A percentile compares a stretch with the other conserved stretches of the same genome.
phyloP scores from a whole-genome alignment of 2,797 vertebrate species.

The Peromyscus eremicus region DNA sequence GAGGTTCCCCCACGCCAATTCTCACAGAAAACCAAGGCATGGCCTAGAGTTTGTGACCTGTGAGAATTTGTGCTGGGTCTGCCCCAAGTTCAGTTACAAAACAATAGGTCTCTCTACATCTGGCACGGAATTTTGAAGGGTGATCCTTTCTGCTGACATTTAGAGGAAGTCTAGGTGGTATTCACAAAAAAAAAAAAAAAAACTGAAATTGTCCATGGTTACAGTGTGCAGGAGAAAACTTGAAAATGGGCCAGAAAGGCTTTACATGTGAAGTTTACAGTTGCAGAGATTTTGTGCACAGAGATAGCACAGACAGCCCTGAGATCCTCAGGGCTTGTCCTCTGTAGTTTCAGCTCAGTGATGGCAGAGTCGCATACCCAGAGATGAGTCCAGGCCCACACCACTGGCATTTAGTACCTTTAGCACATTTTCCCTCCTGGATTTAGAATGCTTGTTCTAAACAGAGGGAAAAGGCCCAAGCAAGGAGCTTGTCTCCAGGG shows the following conservation, averaged over 20 bases:
- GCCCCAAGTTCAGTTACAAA: background rate
- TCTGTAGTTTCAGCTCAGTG: background rate
- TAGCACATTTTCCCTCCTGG: background rate
- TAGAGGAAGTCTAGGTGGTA: background rate
- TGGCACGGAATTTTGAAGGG: background rate
- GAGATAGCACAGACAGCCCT: background rate
- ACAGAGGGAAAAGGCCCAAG: background rate
- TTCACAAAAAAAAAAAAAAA: constrained; percentile 37
- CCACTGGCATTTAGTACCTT: background rate
- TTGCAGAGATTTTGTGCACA: fast-evolving
- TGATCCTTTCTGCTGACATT: background rate
- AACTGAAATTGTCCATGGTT: background rate
- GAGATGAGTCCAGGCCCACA: background rate
- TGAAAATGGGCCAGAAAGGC: constrained; percentile 34
- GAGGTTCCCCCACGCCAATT: background rate
- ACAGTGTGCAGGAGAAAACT: background rate
- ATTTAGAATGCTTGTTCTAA: constrained; percentile 15
- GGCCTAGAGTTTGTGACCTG: background rate
- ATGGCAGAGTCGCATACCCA: background rate
- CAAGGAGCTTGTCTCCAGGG: background rate
- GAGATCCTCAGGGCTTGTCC: background rate
- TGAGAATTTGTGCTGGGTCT: background rate
- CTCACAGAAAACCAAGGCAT: background rate
- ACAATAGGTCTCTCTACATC: constrained; percentile 16
- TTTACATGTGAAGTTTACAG: background rate